Conservation (phyloP, 2,797 vertebrate species). For the Hemibagrus guttatus region DNA sequence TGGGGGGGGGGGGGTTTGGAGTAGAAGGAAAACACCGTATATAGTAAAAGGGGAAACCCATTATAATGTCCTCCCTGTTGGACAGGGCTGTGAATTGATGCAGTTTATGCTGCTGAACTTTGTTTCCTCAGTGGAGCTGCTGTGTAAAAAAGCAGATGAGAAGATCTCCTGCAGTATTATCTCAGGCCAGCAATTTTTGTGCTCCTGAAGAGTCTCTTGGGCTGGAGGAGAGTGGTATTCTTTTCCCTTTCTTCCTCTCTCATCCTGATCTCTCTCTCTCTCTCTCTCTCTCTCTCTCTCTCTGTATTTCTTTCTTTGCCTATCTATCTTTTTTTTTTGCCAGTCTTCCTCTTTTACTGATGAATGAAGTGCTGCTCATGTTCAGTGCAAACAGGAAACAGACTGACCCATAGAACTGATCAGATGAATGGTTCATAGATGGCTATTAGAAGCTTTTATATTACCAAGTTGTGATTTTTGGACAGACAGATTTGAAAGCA, state of each 20-base stretch:
- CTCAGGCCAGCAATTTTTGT: conserved; percentile 65
- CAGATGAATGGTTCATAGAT: not conserved
- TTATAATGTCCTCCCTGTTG: conserved; percentile 39
- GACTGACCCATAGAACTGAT: conserved; percentile 29
- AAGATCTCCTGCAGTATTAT: conserved; percentile 60
- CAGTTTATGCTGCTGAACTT: conserved; percentile 49
- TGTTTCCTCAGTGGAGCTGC: conserved; percentile 52
- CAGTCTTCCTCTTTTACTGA: not conserved
- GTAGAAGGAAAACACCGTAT: conserved; percentile 6
- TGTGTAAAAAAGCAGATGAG: conserved; percentile 61
- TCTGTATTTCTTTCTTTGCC: not conserved
- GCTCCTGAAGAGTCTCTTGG: conserved; percentile 50
- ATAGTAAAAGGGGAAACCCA: conserved; percentile 19
- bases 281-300: conserved; percentile 1
- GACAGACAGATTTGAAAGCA: not conserved
- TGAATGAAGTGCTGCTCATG: conserved; percentile 34
- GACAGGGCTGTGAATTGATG: conserved; percentile 61
- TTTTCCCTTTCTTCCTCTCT: conserved; percentile 5
- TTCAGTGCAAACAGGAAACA: conserved; percentile 41
- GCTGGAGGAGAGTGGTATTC: conserved; percentile 47
- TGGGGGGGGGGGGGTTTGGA: too few species aligned
- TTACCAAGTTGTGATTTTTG: not conserved
- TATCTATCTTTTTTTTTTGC: not conserved
- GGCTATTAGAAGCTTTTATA: not conserved
- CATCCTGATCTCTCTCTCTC: not conserved